Base-by-base conservation (phyloP, 2,113 vertebrate species). In the Tragelaphus scriptus region DNA sequence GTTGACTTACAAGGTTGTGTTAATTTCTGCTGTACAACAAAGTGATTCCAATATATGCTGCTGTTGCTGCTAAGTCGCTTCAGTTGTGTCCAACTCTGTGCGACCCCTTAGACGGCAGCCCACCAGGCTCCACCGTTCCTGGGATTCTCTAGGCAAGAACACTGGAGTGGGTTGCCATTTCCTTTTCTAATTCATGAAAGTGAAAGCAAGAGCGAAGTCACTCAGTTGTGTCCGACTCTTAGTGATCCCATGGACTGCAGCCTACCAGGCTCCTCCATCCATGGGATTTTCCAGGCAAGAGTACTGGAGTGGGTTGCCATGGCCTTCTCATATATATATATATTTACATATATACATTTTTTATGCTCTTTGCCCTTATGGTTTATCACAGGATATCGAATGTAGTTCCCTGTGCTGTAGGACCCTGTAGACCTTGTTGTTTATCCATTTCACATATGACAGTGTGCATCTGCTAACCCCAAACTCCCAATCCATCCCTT, bases 21-120 rank as follows among this genome's bases (percentile, higher is more conserved):
- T 49, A 80, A 32, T 51, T 51, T 51, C 47, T 80, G 47, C 47
- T 51, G 77, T 32, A 51, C 47, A 51, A 47, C 47, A 51, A 80
- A 51, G 47, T 32, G 77, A 51, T 51, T 51, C 77, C 28, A 71
- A 36, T 21, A 11, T 36, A 68, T 9, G 63, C 63, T 65, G 63
- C 30, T 65, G 61, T 14, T 65, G 10, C 25, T 59, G 58, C 11
- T 28, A n/a, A 68, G 19, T 40, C 1, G 2, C n/a, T 68, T 40
- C n/a, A 23, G n/a, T 23, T 1, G 2, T 71, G n/a, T 23, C 68
- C 0, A 1, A 25, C 21, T 40, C 68, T 75, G n/a, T 71, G 68
- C 0, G 0, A 25, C 68, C 36, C 21, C 21, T 25, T 13, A 40
- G 68, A 75, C 0, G 5, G 11, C 11, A 44, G 36, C 68, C 68